phyloP scores from a whole-genome alignment of 2,888 invertebrate genomes.

The Nesidiocoris tenuis region DNA sequence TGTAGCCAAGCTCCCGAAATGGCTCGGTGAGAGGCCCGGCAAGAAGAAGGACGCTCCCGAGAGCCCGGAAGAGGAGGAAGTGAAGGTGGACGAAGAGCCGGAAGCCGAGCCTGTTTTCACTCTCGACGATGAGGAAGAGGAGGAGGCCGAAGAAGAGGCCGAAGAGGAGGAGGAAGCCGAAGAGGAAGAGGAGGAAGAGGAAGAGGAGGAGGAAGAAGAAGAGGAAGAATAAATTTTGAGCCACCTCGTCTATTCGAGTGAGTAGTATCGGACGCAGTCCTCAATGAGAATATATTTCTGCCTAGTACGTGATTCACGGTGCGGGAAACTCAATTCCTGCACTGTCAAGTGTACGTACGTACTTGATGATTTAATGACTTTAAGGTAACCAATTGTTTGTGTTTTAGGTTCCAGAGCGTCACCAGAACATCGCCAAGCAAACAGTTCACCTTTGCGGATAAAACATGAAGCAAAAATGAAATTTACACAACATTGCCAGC shows the following conservation, averaged over 20 bases:
- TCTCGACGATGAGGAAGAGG: constrained; percentile 72
- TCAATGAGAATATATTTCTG: constrained; percentile 16
- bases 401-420: too few relatives aligned
- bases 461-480: neutral
- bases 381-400: too few relatives aligned
- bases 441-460: neutral
- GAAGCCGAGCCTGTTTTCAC: constrained; percentile 66
- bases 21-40: constrained; percentile 94
- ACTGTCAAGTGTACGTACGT: too few relatives aligned
- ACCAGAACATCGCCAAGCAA: too few relatives aligned
- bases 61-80: constrained; percentile 88
- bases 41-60: constrained; percentile 86
- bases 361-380: too few relatives aligned
- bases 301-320: neutral
- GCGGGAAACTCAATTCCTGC: neutral
- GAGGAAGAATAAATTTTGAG: constrained; percentile 44
- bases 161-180: constrained; percentile 62
- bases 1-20: constrained; percentile 87
- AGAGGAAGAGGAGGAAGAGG: constrained; percentile 74
- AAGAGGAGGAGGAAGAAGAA: constrained; percentile 64
- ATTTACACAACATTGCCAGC: constrained; percentile 12
- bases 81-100: constrained; percentile 69
- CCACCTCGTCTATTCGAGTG: neutral
- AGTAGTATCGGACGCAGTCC: neutral
- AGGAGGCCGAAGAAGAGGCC: constrained; percentile 68